Percentiles rank a stretch among this genome's conserved stretches.
phyloP scores from a whole-genome alignment of 2,888 invertebrate genomes.

The Drosophila aldrichi region DNA sequence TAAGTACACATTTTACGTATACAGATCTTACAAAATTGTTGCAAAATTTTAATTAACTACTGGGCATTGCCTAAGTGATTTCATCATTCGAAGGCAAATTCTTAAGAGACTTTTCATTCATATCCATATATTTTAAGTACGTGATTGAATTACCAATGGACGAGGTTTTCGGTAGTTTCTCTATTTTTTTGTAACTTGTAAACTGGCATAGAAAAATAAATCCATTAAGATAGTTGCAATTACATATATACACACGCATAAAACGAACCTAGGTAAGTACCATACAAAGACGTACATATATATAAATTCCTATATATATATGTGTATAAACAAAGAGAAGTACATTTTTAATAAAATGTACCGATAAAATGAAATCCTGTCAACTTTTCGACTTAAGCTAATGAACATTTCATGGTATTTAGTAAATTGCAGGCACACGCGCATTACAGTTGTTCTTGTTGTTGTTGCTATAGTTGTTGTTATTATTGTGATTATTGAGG shows the following conservation, averaged over 20 bases:
- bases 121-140: conserved; percentile 39
- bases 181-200: conserved; percentile 29
- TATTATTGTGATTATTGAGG: conserved; percentile 51
- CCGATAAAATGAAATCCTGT: conserved; percentile 33
- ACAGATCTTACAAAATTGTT: conserved; percentile 58
- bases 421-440: conserved; percentile 52
- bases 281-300: conserved; percentile 18
- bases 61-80: conserved; percentile 62
- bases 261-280: conserved; percentile 42
- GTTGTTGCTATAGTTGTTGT: conserved; percentile 16
- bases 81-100: conserved; percentile 72
- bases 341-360: conserved; percentile 40
- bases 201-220: conserved; percentile 65
- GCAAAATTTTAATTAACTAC: conserved; percentile 65
- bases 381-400: conserved; percentile 59
- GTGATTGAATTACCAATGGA: conserved; percentile 15
- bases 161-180: conserved; percentile 20
- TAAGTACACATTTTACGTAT: conserved; percentile 47
- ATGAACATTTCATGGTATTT: conserved; percentile 74
- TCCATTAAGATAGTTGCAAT: conserved; percentile 11
- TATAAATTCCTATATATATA: neutral
- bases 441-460: conserved; percentile 21
- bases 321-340: conserved; percentile 17
- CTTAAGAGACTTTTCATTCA: conserved; percentile 44
- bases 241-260: conserved; percentile 21